Evolutionary conservation across 2,888 invertebrate genomes (phyloP).

Genomic region (Bombylius discolor): DNA sequence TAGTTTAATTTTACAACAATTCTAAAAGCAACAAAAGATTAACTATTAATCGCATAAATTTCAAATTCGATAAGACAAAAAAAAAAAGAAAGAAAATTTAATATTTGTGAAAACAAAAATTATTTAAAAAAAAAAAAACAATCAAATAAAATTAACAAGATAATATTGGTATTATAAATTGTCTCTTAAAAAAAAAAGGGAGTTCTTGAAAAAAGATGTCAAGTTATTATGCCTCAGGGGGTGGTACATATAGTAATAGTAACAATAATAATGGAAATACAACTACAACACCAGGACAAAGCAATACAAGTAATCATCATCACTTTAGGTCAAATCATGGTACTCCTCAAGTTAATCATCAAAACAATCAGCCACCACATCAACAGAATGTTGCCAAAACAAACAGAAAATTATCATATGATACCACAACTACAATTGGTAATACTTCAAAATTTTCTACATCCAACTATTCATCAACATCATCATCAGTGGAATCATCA

Average conservation of each 20-base stretch:
- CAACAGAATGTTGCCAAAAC: slow-evolving; percentile 14
- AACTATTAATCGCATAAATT: slow-evolving; percentile 1
- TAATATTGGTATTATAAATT: too few species aligned
- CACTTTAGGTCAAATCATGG: slow-evolving; percentile 10
- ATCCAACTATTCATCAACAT: slow-evolving; percentile 7
- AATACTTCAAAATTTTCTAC: background rate
- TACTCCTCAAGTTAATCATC: slow-evolving; percentile 11
- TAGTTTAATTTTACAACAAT: slow-evolving; percentile 4
- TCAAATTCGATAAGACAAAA: too few species aligned
- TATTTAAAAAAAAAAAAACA: too few species aligned
- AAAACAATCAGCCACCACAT: slow-evolving; percentile 14
- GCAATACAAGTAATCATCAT: background rate
- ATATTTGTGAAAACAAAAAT: too few species aligned
- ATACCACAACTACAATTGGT: slow-evolving; percentile 2
- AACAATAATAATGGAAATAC: background rate
- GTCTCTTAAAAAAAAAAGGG: slow-evolving; percentile 4
- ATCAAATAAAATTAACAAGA: too few species aligned
- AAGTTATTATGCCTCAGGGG: slow-evolving; percentile 2
- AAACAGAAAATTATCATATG: slow-evolving; percentile 16
- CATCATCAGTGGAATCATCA: slow-evolving; percentile 7
- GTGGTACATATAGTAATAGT: background rate
- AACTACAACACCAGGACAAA: background rate
- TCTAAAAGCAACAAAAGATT: background rate
- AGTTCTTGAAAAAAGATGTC: background rate
- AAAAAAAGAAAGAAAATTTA: too few species aligned